Base-by-base conservation (phyloP, 2,888 invertebrate species). In the Lordiphosa fenestrarum region DNA sequence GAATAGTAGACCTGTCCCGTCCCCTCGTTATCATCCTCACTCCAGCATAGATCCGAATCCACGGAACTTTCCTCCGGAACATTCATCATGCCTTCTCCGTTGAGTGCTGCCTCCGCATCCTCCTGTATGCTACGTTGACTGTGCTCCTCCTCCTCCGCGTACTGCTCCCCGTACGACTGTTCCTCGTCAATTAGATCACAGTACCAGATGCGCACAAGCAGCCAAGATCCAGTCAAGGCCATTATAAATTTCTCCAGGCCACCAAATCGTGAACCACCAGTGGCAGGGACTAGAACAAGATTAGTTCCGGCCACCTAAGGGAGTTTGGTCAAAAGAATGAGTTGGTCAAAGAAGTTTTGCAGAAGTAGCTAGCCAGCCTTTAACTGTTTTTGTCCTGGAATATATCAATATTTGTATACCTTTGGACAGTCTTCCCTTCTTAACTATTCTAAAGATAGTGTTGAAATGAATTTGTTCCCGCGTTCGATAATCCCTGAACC, bases 191-290 rank as follows among this genome's bases (percentile, higher is more conserved):
- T 33, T 9, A 64, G 38, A 6, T 64, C 47, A 38, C 33, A 53
- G 37, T 10, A 53, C 1, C 56, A 13, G 33, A 56, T 50, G 19
- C 69, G 52, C 6, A 54, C 7, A 2, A 69, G 12, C 0, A 69
- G 13, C 66, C 69, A 69, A 4, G 54, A 41, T 12, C 44, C 57
- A 1, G 64, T 54, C 13, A 69, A 19, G 2, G 48, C 53, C 53
- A 69, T 51, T n/a, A 69, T 49, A 0, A 54, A 12, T 6, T 66
- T 56, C 1, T 69, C 69, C 2, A 55, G 52, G 2, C 33, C 5
- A 1, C 40, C 46, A 12, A 69, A 60, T n/a, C 54, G 51, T 2
- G 12, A 47, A 1, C 15, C n/a, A 4, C 15, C 19, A 15, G 36
- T 5, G 6, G 38, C 49, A 7, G 50, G 44, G 25, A 54, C 25